phyloP scores from a whole-genome alignment of 2,113 vertebrate species.

The Ceyx cyanopectus region DNA sequence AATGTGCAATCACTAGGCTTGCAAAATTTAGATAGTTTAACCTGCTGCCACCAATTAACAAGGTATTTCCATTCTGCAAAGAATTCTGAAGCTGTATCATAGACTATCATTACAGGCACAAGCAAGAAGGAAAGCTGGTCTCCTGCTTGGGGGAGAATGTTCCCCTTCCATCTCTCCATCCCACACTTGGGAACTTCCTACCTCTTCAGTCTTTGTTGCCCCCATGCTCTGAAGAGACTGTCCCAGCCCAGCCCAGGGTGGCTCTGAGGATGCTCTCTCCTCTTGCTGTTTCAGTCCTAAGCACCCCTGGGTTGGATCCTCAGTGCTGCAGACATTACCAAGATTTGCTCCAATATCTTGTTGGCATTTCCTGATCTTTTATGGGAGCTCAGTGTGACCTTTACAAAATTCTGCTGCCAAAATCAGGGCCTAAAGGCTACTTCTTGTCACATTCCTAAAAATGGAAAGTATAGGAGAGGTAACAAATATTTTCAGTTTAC shows the following conservation, averaged over 20 bases:
- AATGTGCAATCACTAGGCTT: background rate
- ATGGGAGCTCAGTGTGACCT: background rate
- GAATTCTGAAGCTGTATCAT: background rate
- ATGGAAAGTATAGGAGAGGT: background rate
- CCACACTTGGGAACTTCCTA: rapidly evolving
- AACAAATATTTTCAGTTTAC: background rate
- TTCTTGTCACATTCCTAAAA: background rate
- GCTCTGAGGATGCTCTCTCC: background rate
- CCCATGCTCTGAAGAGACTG: rapidly evolving
- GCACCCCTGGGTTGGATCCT: background rate
- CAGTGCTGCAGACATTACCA: background rate
- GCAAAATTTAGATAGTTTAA: slow-evolving; percentile 6
- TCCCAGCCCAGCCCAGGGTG: background rate
- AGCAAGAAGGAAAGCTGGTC: background rate
- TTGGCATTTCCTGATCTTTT: background rate
- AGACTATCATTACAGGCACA: background rate
- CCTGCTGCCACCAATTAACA: slow-evolving; percentile 47
- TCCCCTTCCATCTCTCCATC: background rate
- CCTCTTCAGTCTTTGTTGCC: background rate
- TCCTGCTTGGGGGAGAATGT: background rate
- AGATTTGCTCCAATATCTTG: background rate
- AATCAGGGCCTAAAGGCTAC: background rate
- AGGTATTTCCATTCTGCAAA: background rate
- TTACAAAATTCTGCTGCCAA: background rate
- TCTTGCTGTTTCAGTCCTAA: background rate